Evolutionary conservation across 1,140 invertebrate species (phyloP).

Genomic region (Bombus balteatus): DNA sequence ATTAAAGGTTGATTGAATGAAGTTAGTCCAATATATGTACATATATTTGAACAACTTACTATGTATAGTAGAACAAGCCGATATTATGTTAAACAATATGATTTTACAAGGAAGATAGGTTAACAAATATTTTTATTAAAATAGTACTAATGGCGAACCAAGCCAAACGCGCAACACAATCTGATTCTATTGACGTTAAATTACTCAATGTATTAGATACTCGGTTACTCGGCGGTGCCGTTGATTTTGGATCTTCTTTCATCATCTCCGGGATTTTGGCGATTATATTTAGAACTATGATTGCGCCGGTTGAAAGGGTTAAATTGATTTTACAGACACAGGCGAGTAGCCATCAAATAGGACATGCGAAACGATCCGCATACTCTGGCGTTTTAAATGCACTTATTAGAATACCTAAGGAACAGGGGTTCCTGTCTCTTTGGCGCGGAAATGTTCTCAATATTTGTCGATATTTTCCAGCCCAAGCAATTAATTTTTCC

Average conservation of each 20-base stretch:
- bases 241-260: slow-evolving; percentile 15
- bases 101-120: background rate
- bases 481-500: slow-evolving; percentile 39
- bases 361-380: background rate
- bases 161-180: too few species aligned
- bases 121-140: background rate
- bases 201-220: background rate
- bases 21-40: background rate
- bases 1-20: background rate
- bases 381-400: slow-evolving; percentile 18
- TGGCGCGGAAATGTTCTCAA: slow-evolving; percentile 36
- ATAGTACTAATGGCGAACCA: background rate
- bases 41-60: background rate
- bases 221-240: background rate
- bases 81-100: background rate
- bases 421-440: slow-evolving; percentile 17
- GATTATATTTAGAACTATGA: slow-evolving; percentile 1
- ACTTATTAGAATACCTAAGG: slow-evolving; percentile 7
- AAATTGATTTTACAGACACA: slow-evolving; percentile 43
- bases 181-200: background rate
- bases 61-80: background rate
- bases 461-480: slow-evolving; percentile 38
- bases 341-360: slow-evolving; percentile 29
- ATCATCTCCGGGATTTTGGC: slow-evolving; percentile 19
- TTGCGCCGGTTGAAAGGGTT: slow-evolving; percentile 8